phyloP scores from a whole-genome alignment of 2,888 invertebrate species.

The Ligdia adustata region DNA sequence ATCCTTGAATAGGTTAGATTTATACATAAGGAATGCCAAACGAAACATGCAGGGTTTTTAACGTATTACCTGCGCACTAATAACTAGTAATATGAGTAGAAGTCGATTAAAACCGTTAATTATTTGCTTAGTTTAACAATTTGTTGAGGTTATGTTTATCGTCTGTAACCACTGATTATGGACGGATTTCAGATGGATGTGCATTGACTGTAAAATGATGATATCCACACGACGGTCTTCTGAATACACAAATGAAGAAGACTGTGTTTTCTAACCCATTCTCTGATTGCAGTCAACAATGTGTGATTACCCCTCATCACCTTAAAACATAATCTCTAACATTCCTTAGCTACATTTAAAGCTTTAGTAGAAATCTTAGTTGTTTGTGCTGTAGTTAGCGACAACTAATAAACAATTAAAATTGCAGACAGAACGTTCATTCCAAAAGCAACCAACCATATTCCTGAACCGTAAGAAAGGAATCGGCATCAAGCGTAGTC shows the following conservation, averaged over 20 bases:
- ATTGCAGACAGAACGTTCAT: conserved; percentile 97
- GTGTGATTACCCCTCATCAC: too few relatives aligned
- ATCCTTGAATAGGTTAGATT: conserved; percentile 6
- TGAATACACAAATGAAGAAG: conserved; percentile 76
- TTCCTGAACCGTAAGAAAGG: conserved; percentile 97
- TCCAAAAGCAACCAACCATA: conserved; percentile 98
- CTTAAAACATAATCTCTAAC: too few relatives aligned
- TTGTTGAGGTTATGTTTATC: conserved; percentile 16
- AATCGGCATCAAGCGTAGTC: conserved; percentile 90
- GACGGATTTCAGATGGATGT: too few relatives aligned
- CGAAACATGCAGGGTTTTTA: neutral
- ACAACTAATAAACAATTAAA: conserved; percentile 45
- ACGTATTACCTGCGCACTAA: too few relatives aligned
- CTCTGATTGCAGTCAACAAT: conserved; percentile 59
- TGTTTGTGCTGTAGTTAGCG: conserved; percentile 31
- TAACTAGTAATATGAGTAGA: too few relatives aligned
- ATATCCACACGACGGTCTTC: conserved; percentile 85
- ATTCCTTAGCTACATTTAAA: neutral
- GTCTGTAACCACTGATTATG: too few relatives aligned
- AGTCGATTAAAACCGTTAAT: too few relatives aligned
- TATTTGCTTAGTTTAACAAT: too few relatives aligned
- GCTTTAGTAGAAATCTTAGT: conserved; percentile 28
- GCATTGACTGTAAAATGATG: conserved; percentile 66
- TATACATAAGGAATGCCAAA: neutral
- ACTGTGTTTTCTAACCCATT: conserved; percentile 70